Base-by-base conservation (phyloP, 1,140 invertebrate species). In the Drosophila tropicalis region DNA sequence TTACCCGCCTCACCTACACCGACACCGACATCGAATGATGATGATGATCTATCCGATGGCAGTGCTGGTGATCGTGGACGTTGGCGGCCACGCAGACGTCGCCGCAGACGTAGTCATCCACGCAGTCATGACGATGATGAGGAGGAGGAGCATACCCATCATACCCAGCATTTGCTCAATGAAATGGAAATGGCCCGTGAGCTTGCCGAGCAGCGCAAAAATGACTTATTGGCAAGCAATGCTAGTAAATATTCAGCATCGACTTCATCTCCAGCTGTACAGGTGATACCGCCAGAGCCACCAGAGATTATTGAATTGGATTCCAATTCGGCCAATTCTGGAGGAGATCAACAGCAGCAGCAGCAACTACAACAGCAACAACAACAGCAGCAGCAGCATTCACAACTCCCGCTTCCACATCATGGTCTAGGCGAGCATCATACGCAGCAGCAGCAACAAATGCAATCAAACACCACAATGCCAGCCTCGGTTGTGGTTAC, bases 221-320 rank as follows among this genome's bases (percentile, higher is more conserved):
- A 91, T 44, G 89, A 91, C 51, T 34, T 91, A n/a, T 29, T 86
- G 9, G 90, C 83, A 39, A 39, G 36, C 1, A 90, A 87, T 65
- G 86, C 90, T 13, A 90, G 90, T 62, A 90, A 79, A 57, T 86
- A 85, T 12, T 91, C 90, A 0, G 84, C 84, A 5, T 89, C 90
- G 5, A 89, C 90, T 19, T 91, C 90, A 2, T 91, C 90, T 25
- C 90, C 90, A 34, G 90, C 90, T 2, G 90, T 91, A 0, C 81
- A 83, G 3, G 72, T 91, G 5, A 89, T 91, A 58, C 78, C 90
- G 0, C 76, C 90, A 22, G 90, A 91, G 25, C 90, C 90, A 6
- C 87, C 90, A 19, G 90, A 91, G 67, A 91, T 91, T 5, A 91
- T 91, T 10, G 90, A 91, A 71, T 69, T 91, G 22, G 90, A 91